Evolutionary conservation across 2,888 invertebrate species (phyloP).

Genomic region (Cotesia congregata): DNA sequence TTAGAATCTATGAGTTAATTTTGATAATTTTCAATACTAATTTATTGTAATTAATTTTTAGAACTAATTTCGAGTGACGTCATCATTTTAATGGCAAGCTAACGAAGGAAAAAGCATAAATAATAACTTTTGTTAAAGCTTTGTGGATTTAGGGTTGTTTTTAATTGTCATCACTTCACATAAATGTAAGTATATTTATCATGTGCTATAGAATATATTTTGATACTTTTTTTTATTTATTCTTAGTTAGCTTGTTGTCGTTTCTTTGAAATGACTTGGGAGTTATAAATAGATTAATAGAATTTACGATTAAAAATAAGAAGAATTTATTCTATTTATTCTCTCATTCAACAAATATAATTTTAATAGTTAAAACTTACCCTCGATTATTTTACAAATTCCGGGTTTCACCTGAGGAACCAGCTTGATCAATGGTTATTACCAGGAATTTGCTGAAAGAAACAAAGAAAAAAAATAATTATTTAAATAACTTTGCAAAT

Average conservation of each 20-base stretch:
- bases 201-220: not conserved
- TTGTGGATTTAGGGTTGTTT: not conserved
- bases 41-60: no score
- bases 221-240: not conserved
- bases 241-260: not conserved
- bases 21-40: no score
- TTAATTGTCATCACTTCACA: not conserved
- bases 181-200: constrained; percentile 1
- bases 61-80: no score
- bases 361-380: constrained; percentile 54
- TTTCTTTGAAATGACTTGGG: not conserved
- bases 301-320: not conserved
- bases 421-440: constrained; percentile 58
- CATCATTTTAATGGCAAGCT: no score
- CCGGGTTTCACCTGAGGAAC: constrained; percentile 65
- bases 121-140: not conserved
- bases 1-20: no score
- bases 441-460: constrained; percentile 55
- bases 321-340: not conserved
- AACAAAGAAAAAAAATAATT: constrained; percentile 35
- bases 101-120: not conserved
- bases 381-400: constrained; percentile 61
- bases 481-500: not conserved
- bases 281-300: not conserved
- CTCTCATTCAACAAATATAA: not conserved